Evolutionary conservation across 2,797 vertebrate genomes (phyloP).

Genomic region (Petrocephalus sullivani): DNA sequence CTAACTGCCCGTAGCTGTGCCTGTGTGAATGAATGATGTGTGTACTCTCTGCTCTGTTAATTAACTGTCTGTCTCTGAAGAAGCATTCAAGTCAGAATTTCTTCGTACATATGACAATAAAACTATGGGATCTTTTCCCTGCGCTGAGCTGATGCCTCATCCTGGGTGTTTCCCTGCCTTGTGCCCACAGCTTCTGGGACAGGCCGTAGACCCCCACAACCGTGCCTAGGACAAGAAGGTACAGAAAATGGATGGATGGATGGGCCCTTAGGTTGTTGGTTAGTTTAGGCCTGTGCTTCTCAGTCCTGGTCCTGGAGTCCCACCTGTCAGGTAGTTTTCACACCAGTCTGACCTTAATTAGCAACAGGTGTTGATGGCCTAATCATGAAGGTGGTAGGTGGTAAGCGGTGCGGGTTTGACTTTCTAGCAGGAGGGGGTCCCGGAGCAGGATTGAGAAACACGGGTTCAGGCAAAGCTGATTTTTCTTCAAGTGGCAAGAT

Average conservation of each 20-base stretch:
- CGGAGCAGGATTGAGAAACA: too few relatives aligned
- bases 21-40: not conserved
- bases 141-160: not conserved
- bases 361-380: too few relatives aligned
- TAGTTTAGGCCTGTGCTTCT: not conserved
- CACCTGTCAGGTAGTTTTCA: too few relatives aligned
- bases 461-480: conserved; percentile 1
- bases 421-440: too few relatives aligned
- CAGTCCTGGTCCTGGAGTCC: too few relatives aligned
- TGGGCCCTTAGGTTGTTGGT: not conserved
- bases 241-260: not conserved
- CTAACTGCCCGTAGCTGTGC: not conserved
- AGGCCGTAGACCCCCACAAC: not conserved
- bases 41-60: not conserved
- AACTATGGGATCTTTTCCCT: not conserved
- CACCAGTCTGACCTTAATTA: too few relatives aligned
- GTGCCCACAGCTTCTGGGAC: not conserved
- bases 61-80: too few relatives aligned
- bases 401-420: too few relatives aligned
- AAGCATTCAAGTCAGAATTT: too few relatives aligned
- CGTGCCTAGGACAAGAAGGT: not conserved
- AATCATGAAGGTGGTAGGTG: too few relatives aligned
- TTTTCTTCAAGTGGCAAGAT: conserved; percentile 15
- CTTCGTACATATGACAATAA: too few relatives aligned
- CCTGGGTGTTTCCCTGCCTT: not conserved